Evolutionary conservation across 2,113 vertebrate genomes (phyloP).

Genomic region (Irena cyanogastra): DNA sequence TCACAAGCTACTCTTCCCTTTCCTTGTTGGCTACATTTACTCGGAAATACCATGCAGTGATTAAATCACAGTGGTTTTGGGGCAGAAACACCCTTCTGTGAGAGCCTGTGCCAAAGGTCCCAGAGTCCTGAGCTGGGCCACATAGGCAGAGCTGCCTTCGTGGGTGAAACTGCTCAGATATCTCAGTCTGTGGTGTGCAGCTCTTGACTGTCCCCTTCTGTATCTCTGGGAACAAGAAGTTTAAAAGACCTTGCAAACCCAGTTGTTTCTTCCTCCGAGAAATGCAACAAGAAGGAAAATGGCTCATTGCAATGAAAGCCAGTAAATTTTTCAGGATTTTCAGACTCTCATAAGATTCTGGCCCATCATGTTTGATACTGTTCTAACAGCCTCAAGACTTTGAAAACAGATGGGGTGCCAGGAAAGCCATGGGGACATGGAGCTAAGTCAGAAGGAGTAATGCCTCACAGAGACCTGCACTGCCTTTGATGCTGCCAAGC

Average conservation of each 20-base stretch:
- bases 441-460: neutral
- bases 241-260: neutral
- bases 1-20: neutral
- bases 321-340: neutral
- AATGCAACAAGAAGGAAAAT: neutral
- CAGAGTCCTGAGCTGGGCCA: neutral
- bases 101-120: neutral
- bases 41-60: neutral
- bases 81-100: neutral
- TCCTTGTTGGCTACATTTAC: neutral
- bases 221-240: neutral
- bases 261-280: neutral
- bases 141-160: neutral
- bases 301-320: neutral
- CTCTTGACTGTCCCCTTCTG: neutral
- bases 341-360: neutral
- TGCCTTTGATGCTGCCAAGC: neutral
- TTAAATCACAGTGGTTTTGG: neutral
- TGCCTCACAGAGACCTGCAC: accelerated
- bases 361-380: neutral
- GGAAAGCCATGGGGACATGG: neutral
- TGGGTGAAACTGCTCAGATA: neutral
- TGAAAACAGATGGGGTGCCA: neutral
- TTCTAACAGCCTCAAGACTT: neutral
- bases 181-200: neutral